Conservation (phyloP, 2,113 vertebrate genomes). For the Eclectus roratus region DNA sequence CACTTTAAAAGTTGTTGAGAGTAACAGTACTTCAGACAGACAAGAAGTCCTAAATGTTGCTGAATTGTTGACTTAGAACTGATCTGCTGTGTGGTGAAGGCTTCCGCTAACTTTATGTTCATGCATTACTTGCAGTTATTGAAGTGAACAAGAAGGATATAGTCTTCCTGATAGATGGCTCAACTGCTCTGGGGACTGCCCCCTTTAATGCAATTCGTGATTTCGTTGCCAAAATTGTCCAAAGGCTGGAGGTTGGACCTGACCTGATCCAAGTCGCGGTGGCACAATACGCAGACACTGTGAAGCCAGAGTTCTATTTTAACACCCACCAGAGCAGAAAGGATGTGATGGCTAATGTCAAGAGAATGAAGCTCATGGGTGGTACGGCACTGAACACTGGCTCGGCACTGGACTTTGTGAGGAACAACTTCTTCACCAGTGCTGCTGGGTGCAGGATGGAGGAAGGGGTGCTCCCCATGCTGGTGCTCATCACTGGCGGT, state of each 20-base stretch:
- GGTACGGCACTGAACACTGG: constrained; percentile 80
- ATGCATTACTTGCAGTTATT: constrained; percentile 78
- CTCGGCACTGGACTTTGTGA: constrained; percentile 83
- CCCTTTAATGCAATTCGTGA: constrained; percentile 79
- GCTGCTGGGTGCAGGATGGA: constrained; percentile 80
- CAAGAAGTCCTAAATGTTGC: neutral
- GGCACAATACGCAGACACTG: constrained; percentile 79
- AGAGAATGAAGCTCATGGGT: constrained; percentile 72
- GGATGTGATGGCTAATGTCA: constrained; percentile 64
- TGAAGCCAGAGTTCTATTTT: constrained; percentile 84
- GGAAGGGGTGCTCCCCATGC: constrained; percentile 81
- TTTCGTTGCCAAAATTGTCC: constrained; percentile 84
- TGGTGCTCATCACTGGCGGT: constrained; percentile 87
- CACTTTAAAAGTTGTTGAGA: neutral
- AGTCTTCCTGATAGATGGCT: constrained; percentile 93
- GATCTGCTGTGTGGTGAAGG: neutral
- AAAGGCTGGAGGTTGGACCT: constrained; percentile 85
- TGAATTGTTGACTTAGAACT: neutral
- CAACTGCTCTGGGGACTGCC: constrained; percentile 74
- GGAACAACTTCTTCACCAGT: constrained; percentile 78
- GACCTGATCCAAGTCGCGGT: constrained; percentile 87
- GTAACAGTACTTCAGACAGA: neutral
- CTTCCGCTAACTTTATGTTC: constrained; percentile 1
- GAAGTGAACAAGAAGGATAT: constrained; percentile 90
- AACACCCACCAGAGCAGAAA: constrained; percentile 75